Base-by-base conservation (phyloP, 2,797 vertebrate species). In the Sebastes wilsoni region DNA sequence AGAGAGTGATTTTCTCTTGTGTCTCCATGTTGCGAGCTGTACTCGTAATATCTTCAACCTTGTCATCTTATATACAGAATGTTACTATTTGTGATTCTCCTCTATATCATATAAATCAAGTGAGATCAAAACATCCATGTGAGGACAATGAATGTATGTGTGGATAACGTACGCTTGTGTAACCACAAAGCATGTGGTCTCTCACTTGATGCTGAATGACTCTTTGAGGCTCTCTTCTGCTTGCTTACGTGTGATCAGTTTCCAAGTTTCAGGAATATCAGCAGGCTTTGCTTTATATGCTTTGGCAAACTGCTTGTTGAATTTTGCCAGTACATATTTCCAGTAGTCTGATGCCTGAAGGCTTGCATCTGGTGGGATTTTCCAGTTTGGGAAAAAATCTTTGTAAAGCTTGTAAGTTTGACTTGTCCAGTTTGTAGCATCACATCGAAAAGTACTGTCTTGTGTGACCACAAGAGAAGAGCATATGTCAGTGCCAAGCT, bases 291-390 rank as follows among this genome's bases (percentile, higher is more conserved):
- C 84, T 0, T 18, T 0, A 25, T 93, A 95, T n/a, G 1, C 1
- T 54, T 69, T 0, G 1, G 95, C 94, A 93, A 96, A 94, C 2
- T 87, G 0, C 0, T 27, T 0, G 30, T 95, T 96, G 81, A 91
- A 96, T 0, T 4, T 86, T 34, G 8, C 14, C 80, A 96, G 69
- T 0, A 96, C 88, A 82, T 94, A 95, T 87, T 96, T 96, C 95
- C 95, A 96, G 86, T 95, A 96, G 74, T 96, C 90, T 25, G 95
- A 93, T 23, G 92, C 90, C 16, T 93, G 0, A 1, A 92, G 83
- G 27, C 87, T 95, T 11, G 0, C 0, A 25, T 96, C 95, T 3
- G 94, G 86, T 8, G 76, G 16, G 25, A 96, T 96, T 28, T 22
- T 18, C 95, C 96, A 96, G 32, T 92, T 22, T 2, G 89, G 84